These are phyloP conservation scores for Schizothorax lantsangensis DNA, from an alignment of 2,797 vertebrate genomes.

Conservation along the genomic window DNA sequence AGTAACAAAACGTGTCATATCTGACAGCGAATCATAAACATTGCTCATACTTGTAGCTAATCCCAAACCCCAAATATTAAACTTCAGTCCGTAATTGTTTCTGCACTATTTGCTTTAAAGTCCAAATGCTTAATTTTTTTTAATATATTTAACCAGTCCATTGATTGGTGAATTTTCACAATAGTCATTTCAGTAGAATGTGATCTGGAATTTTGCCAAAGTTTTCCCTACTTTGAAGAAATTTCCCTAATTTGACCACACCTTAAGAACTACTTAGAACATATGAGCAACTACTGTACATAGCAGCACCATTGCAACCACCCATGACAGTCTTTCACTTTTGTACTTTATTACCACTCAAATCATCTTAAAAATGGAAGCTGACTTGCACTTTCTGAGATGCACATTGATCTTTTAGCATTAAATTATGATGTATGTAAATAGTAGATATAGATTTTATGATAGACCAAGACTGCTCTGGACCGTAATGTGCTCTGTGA, in stretches of 20 bases:
- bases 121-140: background rate
- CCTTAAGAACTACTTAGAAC: background rate
- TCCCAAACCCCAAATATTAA: background rate
- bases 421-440: background rate
- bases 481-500: background rate
- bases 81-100: background rate
- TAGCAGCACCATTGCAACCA: background rate
- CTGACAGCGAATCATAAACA: background rate
- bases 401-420: background rate
- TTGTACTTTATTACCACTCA: background rate
- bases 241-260: background rate
- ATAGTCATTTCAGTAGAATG: background rate
- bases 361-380: background rate
- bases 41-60: background rate
- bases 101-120: background rate
- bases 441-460: background rate
- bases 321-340: background rate
- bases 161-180: background rate
- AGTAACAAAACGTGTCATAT: slow-evolving; percentile 1
- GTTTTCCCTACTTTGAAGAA: background rate
- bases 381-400: too few relatives aligned
- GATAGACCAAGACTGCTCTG: background rate
- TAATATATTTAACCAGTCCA: background rate
- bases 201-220: background rate
- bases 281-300: background rate